Base-by-base conservation (phyloP, 2,113 vertebrate species). In the Anhinga rufa region DNA sequence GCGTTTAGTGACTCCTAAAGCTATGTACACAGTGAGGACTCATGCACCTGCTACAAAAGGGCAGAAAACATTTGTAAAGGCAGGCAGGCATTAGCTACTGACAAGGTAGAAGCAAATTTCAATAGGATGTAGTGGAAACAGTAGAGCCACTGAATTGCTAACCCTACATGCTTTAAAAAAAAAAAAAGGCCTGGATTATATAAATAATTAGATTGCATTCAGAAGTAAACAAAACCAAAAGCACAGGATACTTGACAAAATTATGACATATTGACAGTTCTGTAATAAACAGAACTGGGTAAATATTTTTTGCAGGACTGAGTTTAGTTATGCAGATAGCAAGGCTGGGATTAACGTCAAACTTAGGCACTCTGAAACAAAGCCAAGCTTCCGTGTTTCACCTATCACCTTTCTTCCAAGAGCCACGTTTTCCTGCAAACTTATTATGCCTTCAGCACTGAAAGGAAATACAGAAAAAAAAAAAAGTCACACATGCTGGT, bases 11-110 rank as follows among this genome's bases (percentile, higher is more conserved):
- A 9, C 26, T 44, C 46, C 62, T 64, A 48, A 83, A 80, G 46
- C 62, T 38, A 9, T 2, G 1, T 12, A 82, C 0, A 2, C 44
- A 58, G 52, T 0, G 2, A 85, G 36, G 57, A 49, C 64, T 82
- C 19, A 2, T 3, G 6, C 38, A 44, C 6, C n/a, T 69, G 77
- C 49, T 36, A 38, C 49, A 69, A 42, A 48, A 51, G 24, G 34
- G 72, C 40, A 69, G 40, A 24, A 46, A 26, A 25, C 31, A 26
- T 3, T 5, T 22, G 24, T 14, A 49, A 61, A 72, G 31, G 46
- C 38, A n/a, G 32, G 31, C 24, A 72, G 66, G 52, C 13, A 54
- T 19, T 6, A 9, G 20, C 13, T 86, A 32, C 49, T 20, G 62
- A 64, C 65, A 61, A 79, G 24, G 54, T 52, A 65, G 54, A 16